A percentile compares a stretch with the other conserved stretches of the same genome.
Conservation (phyloP, 2,113 vertebrate genomes). For the Peromyscus maniculatus region DNA sequence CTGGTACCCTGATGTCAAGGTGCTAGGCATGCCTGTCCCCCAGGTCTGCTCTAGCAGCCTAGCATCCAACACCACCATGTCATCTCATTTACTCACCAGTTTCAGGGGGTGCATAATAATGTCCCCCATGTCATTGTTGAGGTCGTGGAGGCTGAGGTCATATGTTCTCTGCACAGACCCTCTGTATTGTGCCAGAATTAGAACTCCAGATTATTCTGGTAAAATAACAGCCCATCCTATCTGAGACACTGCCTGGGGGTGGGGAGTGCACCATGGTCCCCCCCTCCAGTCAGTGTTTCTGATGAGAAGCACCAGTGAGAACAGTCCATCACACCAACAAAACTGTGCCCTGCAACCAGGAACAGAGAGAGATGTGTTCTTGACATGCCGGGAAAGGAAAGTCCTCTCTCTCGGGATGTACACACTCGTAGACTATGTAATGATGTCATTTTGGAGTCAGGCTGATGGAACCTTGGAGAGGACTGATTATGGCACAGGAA, state of each 20-base stretch:
- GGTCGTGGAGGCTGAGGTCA: neutral
- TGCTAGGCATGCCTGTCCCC: no score
- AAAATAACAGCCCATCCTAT: neutral
- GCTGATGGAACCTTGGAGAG: neutral
- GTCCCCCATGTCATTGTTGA: rapidly evolving
- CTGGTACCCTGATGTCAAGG: rapidly evolving
- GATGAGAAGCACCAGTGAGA: rapidly evolving
- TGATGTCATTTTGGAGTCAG: neutral
- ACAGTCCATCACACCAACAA: rapidly evolving
- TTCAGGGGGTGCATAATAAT: rapidly evolving
- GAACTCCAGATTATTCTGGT: neutral
- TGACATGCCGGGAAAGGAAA: neutral
- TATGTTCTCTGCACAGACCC: no score
- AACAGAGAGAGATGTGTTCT: rapidly evolving
- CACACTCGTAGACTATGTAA: neutral
- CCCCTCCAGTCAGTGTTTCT: rapidly evolving
- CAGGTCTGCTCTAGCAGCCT: no score
- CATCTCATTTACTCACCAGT: no score
- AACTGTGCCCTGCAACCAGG: neutral
- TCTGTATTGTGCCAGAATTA: neutral
- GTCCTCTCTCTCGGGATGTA: neutral
- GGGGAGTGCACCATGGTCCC: no score
- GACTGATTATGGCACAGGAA: no score
- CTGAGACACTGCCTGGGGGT: neutral
- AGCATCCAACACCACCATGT: rapidly evolving